Conservation (phyloP, 2,888 invertebrate species). For the Epistrophella euchroma region DNA sequence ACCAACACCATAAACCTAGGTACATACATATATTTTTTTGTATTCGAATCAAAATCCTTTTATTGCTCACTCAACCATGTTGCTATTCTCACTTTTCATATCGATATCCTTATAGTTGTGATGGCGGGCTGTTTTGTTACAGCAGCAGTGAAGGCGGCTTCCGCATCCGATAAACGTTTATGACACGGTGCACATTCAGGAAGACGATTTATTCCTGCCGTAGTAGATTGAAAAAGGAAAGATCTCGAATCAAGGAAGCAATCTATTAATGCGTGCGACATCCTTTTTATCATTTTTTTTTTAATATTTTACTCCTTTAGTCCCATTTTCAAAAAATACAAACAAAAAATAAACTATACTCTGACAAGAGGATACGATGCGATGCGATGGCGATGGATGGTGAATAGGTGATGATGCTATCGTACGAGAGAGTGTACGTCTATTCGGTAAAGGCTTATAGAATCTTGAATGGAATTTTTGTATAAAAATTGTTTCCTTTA, state of each 20-base stretch:
- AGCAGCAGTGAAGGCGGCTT: constrained; percentile 57
- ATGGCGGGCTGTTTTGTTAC: constrained; percentile 43
- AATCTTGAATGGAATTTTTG: constrained; percentile 53
- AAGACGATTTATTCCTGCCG: constrained; percentile 72
- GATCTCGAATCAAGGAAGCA: constrained; percentile 73
- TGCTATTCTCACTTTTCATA: constrained; percentile 73
- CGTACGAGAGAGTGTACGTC: constrained; percentile 23
- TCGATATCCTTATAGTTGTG: constrained; percentile 27
- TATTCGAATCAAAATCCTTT: constrained; percentile 63
- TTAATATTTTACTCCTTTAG: constrained; percentile 23
- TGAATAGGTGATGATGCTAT: constrained; percentile 53
- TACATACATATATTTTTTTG: constrained; percentile 38
- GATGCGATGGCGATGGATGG: constrained; percentile 23
- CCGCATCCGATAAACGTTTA: constrained; percentile 75
- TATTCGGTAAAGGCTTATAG: constrained; percentile 52
- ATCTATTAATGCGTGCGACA: constrained; percentile 76
- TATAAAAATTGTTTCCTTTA: constrained; percentile 71
- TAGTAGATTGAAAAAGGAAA: constrained; percentile 37
- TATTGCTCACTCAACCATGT: constrained; percentile 75
- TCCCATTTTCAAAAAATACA: constrained; percentile 41
- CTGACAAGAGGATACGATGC: constrained; percentile 39
- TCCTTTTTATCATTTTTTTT: constrained; percentile 53
- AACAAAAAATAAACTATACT: constrained; percentile 56
- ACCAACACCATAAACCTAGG: too few relatives aligned
- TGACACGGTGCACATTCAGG: constrained; percentile 76